Evolutionary conservation across 2,888 invertebrate species (phyloP).

Genomic region (Orchesella flavescens): DNA sequence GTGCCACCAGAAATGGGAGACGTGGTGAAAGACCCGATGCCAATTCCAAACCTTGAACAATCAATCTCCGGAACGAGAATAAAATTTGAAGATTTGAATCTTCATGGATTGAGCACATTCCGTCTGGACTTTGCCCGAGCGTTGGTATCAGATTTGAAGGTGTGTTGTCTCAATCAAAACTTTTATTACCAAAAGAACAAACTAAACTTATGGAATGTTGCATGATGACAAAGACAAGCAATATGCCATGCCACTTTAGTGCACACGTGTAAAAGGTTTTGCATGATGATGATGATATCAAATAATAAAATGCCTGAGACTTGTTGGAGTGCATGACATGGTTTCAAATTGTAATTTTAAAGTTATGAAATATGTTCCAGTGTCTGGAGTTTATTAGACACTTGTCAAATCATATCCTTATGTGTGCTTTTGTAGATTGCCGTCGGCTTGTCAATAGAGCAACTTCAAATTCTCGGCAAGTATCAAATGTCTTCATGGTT

Average conservation of each 20-base stretch:
- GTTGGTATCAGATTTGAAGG: constrained; percentile 85
- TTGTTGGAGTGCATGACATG: neutral
- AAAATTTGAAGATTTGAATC: constrained; percentile 81
- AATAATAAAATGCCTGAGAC: too few relatives aligned
- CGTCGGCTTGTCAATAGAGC: constrained; percentile 82
- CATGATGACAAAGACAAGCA: too few relatives aligned
- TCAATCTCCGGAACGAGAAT: constrained; percentile 81
- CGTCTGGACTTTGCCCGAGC: constrained; percentile 82
- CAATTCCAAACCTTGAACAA: constrained; percentile 84
- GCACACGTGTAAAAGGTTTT: too few relatives aligned
- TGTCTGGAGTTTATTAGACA: too few relatives aligned
- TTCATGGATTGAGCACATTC: constrained; percentile 86
- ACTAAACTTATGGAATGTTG: too few relatives aligned
- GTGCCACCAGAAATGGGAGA: constrained; percentile 73
- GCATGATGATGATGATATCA: too few relatives aligned
- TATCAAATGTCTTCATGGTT: constrained; percentile 85
- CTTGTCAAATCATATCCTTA: neutral
- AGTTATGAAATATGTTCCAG: too few relatives aligned
- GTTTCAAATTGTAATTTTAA: neutral
- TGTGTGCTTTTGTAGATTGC: constrained; percentile 78
- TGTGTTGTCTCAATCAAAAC: constrained; percentile 72
- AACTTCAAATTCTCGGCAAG: constrained; percentile 82
- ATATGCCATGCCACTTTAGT: too few relatives aligned
- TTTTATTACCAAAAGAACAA: neutral
- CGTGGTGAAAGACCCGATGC: constrained; percentile 86